Conservation (phyloP, 2,888 invertebrate species). For the Resseliella maxima region DNA sequence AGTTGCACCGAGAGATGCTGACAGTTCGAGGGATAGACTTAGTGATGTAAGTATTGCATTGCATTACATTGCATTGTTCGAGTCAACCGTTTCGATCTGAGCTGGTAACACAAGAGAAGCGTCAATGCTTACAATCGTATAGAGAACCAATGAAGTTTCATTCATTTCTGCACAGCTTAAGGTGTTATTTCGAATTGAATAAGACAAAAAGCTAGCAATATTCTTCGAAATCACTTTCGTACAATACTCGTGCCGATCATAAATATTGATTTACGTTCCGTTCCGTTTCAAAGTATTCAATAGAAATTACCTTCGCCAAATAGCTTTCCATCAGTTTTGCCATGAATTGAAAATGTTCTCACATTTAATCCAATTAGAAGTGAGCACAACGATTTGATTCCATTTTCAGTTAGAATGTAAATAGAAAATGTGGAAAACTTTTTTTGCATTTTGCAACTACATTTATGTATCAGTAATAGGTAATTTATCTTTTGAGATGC, state of each 20-base stretch:
- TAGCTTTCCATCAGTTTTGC: neutral
- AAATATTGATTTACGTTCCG: slow-evolving; percentile 6
- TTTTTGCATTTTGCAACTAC: neutral
- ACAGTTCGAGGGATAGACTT: slow-evolving; percentile 85
- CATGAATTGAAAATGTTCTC: slow-evolving; percentile 38
- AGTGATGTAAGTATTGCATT: slow-evolving; percentile 80
- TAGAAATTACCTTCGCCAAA: slow-evolving; percentile 22
- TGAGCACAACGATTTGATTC: slow-evolving; percentile 22
- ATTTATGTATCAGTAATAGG: no score
- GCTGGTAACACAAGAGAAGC: neutral
- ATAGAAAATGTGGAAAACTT: slow-evolving; percentile 22
- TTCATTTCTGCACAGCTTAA: slow-evolving; percentile 6
- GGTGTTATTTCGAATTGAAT: slow-evolving; percentile 15
- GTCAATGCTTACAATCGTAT: neutral
- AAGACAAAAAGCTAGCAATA: slow-evolving; percentile 39
- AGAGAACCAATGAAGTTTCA: slow-evolving; percentile 11
- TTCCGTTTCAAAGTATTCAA: neutral
- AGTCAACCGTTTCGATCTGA: neutral
- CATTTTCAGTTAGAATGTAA: neutral
- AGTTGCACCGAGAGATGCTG: slow-evolving; percentile 80
- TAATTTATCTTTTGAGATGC: neutral
- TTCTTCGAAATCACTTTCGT: neutral
- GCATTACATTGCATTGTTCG: slow-evolving; percentile 16
- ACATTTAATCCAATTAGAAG: slow-evolving; percentile 42
- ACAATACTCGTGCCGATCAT: neutral